phyloP scores from a whole-genome alignment of 2,113 vertebrate genomes.

The Rhinoderma darwinii region DNA sequence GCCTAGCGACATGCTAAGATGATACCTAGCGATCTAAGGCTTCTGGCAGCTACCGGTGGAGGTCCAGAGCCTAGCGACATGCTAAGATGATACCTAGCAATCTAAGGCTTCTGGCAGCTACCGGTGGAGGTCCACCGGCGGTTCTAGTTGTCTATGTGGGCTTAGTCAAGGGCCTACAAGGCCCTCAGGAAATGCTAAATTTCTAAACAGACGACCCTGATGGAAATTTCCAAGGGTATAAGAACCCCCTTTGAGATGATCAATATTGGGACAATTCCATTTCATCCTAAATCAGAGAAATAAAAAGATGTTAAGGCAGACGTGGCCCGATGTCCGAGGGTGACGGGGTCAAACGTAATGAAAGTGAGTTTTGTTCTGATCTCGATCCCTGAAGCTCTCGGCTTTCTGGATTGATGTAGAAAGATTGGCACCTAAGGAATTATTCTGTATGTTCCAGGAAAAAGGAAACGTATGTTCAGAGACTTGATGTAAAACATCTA shows the following conservation, averaged over 20 bases:
- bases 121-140: too few relatives aligned
- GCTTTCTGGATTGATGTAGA: not conserved
- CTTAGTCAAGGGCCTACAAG: too few relatives aligned
- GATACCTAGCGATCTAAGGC: too few relatives aligned
- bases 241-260: not conserved
- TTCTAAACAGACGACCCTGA: too few relatives aligned
- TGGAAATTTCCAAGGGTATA: not conserved
- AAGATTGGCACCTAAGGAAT: not conserved
- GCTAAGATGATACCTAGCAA: too few relatives aligned
- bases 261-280: not conserved
- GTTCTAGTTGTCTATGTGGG: too few relatives aligned
- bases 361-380: constrained; percentile 4
- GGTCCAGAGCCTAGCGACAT: too few relatives aligned
- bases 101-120: too few relatives aligned
- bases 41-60: too few relatives aligned
- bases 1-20: too few relatives aligned
- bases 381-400: not conserved
- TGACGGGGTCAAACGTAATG: not conserved
- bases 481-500: not conserved
- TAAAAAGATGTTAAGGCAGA: not conserved
- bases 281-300: not conserved
- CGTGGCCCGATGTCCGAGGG: not conserved
- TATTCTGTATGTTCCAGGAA: not conserved
- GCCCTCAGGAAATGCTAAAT: too few relatives aligned
- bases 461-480: not conserved